Conservation (phyloP, 2,113 vertebrate genomes). For the Climacteris rufus region DNA sequence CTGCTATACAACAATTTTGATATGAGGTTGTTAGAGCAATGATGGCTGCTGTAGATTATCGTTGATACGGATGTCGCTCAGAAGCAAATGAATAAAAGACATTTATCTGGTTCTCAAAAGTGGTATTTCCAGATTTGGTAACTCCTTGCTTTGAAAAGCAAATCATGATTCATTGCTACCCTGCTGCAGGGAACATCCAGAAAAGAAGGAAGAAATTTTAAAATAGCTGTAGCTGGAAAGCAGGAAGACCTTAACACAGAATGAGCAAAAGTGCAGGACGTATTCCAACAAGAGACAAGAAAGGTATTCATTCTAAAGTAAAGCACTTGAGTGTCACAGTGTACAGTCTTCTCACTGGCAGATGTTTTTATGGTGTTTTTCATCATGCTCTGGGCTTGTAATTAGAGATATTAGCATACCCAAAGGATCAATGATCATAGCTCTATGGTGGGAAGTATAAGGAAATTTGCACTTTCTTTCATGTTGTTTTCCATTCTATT, state of each 20-base stretch:
- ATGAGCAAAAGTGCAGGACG: background rate
- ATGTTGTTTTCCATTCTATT: background rate
- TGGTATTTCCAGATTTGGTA: background rate
- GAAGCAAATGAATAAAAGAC: background rate
- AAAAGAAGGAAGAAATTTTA: background rate
- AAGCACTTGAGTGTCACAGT: background rate
- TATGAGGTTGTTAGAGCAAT: background rate
- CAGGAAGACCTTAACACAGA: background rate
- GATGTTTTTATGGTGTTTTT: background rate
- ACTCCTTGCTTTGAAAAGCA: background rate
- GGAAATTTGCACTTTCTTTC: background rate
- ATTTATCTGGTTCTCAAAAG: background rate
- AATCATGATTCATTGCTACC: background rate
- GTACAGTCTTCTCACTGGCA: background rate
- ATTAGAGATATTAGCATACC: background rate
- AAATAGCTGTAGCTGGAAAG: background rate
- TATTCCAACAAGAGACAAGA: background rate
- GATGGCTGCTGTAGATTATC: background rate
- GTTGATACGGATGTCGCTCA: background rate
- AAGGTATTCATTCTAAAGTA: background rate
- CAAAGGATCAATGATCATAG: background rate
- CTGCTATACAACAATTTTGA: background rate
- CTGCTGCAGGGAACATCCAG: background rate
- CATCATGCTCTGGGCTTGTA: background rate
- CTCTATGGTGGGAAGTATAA: background rate